These are phyloP conservation scores for Microcebus tavaratra DNA, from an alignment of 2,113 vertebrate species.

Conservation along the genomic window DNA sequence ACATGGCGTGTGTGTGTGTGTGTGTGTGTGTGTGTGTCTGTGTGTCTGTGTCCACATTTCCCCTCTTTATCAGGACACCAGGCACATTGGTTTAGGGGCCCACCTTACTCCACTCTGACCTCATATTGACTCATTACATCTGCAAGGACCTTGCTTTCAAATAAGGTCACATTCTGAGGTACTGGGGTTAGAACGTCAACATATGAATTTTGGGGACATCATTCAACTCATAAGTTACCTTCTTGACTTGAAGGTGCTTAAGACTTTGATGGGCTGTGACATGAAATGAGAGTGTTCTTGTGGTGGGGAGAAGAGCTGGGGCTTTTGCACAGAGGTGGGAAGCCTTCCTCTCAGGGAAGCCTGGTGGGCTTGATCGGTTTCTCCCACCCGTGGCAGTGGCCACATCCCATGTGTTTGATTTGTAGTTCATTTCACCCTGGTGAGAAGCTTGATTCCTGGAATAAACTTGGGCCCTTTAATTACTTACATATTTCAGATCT, in stretches of 20 bases:
- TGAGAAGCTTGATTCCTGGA: neutral
- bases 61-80: neutral
- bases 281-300: neutral
- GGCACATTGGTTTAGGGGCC: neutral
- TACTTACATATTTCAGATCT: neutral
- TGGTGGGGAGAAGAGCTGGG: neutral
- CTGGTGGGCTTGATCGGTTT: neutral
- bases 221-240: neutral
- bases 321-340: neutral
- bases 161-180: neutral
- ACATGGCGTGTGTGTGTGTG: neutral
- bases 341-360: neutral
- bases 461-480: neutral
- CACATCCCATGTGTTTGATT: neutral
- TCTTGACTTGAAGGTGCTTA: neutral
- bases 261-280: neutral
- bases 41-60: neutral
- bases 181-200: neutral
- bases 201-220: neutral
- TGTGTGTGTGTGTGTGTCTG: too few species aligned
- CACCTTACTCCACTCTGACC: neutral
- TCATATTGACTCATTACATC: neutral
- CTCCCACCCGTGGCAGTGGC: neutral
- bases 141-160: neutral
- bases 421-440: neutral